Conservation (phyloP, 2,113 vertebrate species). For the Raja brachyura region DNA sequence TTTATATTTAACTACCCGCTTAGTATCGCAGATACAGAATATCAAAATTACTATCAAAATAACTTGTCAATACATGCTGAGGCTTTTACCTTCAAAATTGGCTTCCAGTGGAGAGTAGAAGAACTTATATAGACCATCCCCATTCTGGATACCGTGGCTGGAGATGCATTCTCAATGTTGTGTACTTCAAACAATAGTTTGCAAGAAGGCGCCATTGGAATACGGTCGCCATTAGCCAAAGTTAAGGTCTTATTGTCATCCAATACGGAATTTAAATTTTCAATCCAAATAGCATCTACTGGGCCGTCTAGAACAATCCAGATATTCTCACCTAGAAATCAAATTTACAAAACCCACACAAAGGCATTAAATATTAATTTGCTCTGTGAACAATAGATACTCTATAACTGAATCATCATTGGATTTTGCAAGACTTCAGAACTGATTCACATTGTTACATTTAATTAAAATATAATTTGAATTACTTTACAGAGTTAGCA, state of each 20-base stretch:
- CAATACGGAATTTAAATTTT: slow-evolving; percentile 68
- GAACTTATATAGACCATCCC: slow-evolving; percentile 70
- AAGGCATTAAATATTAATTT: too few species aligned
- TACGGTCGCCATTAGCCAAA: slow-evolving; percentile 64
- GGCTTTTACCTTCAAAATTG: slow-evolving; percentile 57
- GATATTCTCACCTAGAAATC: slow-evolving; percentile 59
- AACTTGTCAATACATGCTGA: not conserved
- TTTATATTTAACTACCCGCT: not conserved
- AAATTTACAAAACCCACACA: not conserved
- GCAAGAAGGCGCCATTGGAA: slow-evolving; percentile 63
- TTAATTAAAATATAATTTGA: too few species aligned
- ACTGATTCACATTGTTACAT: too few species aligned
- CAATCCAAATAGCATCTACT: slow-evolving; percentile 69
- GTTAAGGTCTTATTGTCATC: slow-evolving; percentile 70
- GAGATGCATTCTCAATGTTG: slow-evolving; percentile 66
- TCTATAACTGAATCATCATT: too few species aligned
- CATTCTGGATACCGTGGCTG: slow-evolving; percentile 66
- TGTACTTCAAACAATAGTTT: slow-evolving; percentile 67
- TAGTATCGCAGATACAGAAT: not conserved
- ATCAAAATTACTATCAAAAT: too few species aligned
- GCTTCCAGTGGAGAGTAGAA: slow-evolving; percentile 61
- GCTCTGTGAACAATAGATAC: too few species aligned
- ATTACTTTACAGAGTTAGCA: too few species aligned
- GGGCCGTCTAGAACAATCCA: slow-evolving; percentile 67
- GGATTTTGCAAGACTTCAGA: too few species aligned